Conservation (phyloP, 1,140 invertebrate species). For the Calephelis nemesis region DNA sequence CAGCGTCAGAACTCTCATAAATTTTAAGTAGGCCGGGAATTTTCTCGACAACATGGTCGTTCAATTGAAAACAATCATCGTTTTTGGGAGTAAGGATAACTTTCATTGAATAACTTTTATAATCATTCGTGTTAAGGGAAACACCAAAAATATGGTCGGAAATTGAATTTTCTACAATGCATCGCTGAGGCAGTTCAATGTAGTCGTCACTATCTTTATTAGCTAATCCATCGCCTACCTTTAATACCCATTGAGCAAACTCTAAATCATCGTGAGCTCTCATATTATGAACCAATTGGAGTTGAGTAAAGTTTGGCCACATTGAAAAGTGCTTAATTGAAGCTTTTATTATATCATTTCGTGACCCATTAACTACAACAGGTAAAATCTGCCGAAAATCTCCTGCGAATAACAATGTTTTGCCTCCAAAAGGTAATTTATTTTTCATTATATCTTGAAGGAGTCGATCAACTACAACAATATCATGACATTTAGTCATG, state of each 20-base stretch:
- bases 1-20: conserved; percentile 12
- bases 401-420: conserved; percentile 8
- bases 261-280: conserved; percentile 6
- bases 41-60: conserved; percentile 35
- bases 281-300: conserved; percentile 6
- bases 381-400: conserved; percentile 4
- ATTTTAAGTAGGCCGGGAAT: conserved; percentile 32
- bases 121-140: conserved; percentile 33
- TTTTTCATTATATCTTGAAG: conserved; percentile 6
- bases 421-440: conserved; percentile 5
- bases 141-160: conserved; percentile 18
- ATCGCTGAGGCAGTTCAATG: conserved; percentile 33
- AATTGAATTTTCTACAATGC: conserved; percentile 27
- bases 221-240: conserved; percentile 34
- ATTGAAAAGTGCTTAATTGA: conserved; percentile 9
- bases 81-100: conserved; percentile 35
- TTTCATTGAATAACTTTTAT: conserved; percentile 40
- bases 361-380: conserved; percentile 1
- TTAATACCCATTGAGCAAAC: conserved; percentile 31
- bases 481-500: conserved; percentile 8
- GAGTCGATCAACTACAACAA: conserved; percentile 6
- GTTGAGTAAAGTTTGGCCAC: conserved; percentile 6
- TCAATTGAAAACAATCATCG: conserved; percentile 34
- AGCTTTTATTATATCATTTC: conserved; percentile 1
- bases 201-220: conserved; percentile 29